Percentiles rank a stretch among this genome's conserved stretches.
Evolutionary conservation across 2,888 invertebrate species (phyloP).

Genomic region (Rhamnusium bicolor): DNA sequence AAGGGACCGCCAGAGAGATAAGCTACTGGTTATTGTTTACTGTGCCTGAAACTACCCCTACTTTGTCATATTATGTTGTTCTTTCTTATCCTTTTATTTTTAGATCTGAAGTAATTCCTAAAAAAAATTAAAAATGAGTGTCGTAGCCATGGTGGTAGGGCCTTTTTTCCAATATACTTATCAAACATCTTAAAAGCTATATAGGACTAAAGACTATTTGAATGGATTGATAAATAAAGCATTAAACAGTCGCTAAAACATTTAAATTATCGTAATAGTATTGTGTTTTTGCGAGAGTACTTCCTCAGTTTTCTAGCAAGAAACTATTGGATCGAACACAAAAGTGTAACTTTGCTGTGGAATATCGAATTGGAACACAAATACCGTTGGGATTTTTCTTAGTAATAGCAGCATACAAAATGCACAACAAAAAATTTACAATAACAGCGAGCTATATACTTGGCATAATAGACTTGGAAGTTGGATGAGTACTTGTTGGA

Average conservation of each 20-base stretch:
- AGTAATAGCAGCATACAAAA: neutral
- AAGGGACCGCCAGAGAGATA: too few species aligned
- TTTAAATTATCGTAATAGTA: neutral
- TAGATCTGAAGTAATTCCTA: too few species aligned
- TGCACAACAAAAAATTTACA: neutral
- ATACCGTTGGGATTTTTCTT: neutral
- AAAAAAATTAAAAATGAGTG: too few species aligned
- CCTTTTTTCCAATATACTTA: too few species aligned
- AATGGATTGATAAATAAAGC: too few species aligned
- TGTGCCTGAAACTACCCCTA: too few species aligned
- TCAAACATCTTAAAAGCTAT: too few species aligned
- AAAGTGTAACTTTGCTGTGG: neutral
- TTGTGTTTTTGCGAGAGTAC: neutral
- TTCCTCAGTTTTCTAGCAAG: neutral
- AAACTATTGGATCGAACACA: neutral
- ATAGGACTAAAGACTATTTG: too few species aligned
- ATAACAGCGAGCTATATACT: conserved; percentile 1
- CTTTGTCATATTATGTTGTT: too few species aligned
- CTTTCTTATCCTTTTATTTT: too few species aligned
- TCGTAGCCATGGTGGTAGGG: too few species aligned
- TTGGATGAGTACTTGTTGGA: neutral
- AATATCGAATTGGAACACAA: neutral
- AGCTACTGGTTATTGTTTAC: too few species aligned
- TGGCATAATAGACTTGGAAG: conserved; percentile 4
- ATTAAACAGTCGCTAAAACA: neutral